These are phyloP conservation scores for Caloenas nicobarica DNA, from an alignment of 2,113 vertebrate genomes.

Conservation along the genomic window DNA sequence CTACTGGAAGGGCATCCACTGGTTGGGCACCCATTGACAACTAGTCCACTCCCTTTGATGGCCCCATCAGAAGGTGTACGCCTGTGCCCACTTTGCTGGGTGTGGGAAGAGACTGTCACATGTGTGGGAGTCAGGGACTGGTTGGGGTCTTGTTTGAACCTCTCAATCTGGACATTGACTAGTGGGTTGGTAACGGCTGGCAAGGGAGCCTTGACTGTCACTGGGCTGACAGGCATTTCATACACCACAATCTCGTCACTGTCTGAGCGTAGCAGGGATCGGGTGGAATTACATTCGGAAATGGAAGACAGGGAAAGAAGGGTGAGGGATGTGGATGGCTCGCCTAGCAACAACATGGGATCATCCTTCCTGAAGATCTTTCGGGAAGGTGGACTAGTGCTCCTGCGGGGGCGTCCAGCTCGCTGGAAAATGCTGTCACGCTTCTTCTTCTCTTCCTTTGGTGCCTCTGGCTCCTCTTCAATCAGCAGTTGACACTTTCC, in stretches of 20 bases:
- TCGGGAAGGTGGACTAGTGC: conserved; percentile 86
- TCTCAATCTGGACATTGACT: conserved; percentile 91
- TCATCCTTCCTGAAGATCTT: conserved; percentile 92
- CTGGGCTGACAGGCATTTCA: conserved; percentile 79
- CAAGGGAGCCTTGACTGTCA: conserved; percentile 70
- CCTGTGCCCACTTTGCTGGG: conserved; percentile 76
- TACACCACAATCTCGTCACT: conserved; percentile 90
- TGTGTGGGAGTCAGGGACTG: conserved; percentile 97
- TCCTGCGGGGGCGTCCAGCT: conserved; percentile 80
- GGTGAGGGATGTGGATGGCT: conserved; percentile 83
- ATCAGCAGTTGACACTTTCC: conserved; percentile 79
- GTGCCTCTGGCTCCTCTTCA: conserved; percentile 75
- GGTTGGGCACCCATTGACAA: conserved; percentile 70
- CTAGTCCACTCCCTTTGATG: conserved; percentile 79
- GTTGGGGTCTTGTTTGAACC: conserved; percentile 91
- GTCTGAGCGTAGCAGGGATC: conserved; percentile 90
- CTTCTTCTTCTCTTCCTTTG: conserved; percentile 83
- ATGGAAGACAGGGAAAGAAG: conserved; percentile 92
- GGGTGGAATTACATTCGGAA: conserved; percentile 95
- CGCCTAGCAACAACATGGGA: conserved; percentile 74
- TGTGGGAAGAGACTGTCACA: conserved; percentile 79
- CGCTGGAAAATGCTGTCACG: conserved; percentile 92
- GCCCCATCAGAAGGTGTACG: conserved; percentile 96
- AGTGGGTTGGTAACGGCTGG: conserved; percentile 84
- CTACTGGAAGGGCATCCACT: conserved; percentile 77